These are phyloP conservation scores for Heterotilapia buettikoferi DNA, from an alignment of 2,113 vertebrate genomes.

Conservation along the genomic window DNA sequence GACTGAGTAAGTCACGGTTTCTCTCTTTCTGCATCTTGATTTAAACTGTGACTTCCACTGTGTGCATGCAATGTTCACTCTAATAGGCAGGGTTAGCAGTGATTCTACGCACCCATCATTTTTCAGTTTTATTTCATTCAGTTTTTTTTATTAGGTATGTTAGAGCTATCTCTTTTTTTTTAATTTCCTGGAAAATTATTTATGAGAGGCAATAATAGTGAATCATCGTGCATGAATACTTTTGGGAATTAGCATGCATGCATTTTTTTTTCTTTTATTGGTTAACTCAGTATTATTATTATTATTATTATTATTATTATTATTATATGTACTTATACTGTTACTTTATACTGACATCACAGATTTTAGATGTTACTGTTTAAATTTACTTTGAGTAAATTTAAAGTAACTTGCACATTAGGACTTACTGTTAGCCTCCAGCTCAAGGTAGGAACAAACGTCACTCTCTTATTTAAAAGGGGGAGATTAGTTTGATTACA, in stretches of 20 bases:
- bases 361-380: not conserved
- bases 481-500: not conserved
- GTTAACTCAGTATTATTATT: not conserved
- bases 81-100: not conserved
- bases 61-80: not conserved
- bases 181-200: not conserved
- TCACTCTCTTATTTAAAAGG: not conserved
- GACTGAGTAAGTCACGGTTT: constrained; percentile 14
- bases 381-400: not conserved
- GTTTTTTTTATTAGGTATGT: not conserved
- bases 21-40: not conserved
- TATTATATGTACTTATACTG: not conserved
- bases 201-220: not conserved
- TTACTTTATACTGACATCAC: not conserved
- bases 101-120: not conserved
- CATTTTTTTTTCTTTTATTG: not conserved
- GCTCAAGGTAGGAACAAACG: not conserved
- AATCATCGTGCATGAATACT: not conserved
- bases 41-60: not conserved
- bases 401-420: not conserved
- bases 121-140: not conserved
- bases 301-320: not conserved
- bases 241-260: not conserved
- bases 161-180: not conserved
- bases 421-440: not conserved